These are phyloP conservation scores for Caenorhabditis zanzibari DNA, from an alignment of 2,888 invertebrate genomes.

Conservation along the genomic window DNA sequence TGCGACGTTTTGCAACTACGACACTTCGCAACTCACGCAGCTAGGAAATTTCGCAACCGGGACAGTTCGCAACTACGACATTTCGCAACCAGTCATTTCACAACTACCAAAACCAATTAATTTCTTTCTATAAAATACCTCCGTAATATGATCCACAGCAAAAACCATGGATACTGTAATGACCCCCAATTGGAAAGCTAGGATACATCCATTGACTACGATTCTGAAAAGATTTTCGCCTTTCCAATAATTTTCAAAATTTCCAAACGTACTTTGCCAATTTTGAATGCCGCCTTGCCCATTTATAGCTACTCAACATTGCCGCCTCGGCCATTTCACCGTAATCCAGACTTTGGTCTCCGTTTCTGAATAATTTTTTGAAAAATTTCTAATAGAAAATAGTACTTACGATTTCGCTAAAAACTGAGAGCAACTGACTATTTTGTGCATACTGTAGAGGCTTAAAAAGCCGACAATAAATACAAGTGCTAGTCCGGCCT, in stretches of 20 bases:
- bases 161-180: conserved; percentile 71
- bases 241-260: neutral
- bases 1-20: too few relatives aligned
- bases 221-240: conserved; percentile 44
- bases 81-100: too few relatives aligned
- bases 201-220: conserved; percentile 59
- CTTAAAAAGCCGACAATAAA: conserved; percentile 70
- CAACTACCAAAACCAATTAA: too few relatives aligned
- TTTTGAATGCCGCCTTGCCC: conserved; percentile 46
- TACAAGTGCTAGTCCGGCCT: conserved; percentile 66
- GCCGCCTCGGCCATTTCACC: conserved; percentile 82
- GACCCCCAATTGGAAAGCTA: conserved; percentile 70
- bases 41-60: too few relatives aligned
- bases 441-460: conserved; percentile 72
- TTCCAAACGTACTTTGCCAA: conserved; percentile 55
- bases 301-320: conserved; percentile 58
- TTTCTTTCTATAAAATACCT: too few relatives aligned
- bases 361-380: conserved; percentile 60
- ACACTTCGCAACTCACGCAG: too few relatives aligned
- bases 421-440: conserved; percentile 73
- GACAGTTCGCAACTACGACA: too few relatives aligned
- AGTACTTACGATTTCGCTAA: conserved; percentile 67
- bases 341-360: conserved; percentile 82
- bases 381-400: neutral
- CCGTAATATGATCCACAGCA: conserved; percentile 68